Conservation (phyloP, 2,888 invertebrate species). For the Tholera decimalis region DNA sequence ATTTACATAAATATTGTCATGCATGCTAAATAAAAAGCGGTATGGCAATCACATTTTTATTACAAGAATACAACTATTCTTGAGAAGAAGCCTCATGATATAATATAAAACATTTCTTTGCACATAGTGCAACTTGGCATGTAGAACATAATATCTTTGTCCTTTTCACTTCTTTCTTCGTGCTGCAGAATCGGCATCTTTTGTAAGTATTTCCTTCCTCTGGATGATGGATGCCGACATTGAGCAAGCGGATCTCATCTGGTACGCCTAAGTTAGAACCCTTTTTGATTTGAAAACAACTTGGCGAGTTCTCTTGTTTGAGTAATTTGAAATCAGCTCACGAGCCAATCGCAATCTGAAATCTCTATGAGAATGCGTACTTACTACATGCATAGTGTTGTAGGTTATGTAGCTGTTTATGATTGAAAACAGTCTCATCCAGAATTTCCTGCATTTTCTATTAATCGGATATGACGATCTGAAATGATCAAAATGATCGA, state of each 20-base stretch:
- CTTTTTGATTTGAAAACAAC: background rate
- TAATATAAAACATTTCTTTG: too few species aligned
- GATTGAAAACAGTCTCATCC: constrained; percentile 14
- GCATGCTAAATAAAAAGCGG: too few species aligned
- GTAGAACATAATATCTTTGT: background rate
- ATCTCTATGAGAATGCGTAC: constrained; percentile 13
- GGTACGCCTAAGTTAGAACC: too few species aligned
- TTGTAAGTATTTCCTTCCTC: constrained; percentile 13
- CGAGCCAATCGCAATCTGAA: constrained; percentile 20
- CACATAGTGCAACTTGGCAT: too few species aligned
- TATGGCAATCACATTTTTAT: too few species aligned
- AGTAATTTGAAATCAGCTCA: background rate
- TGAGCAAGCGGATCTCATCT: too few species aligned
- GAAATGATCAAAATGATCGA: constrained; percentile 32
- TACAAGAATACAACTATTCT: too few species aligned
- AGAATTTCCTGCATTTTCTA: constrained; percentile 3
- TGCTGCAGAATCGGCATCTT: constrained; percentile 15
- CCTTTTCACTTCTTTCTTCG: background rate
- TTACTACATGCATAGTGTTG: constrained; percentile 8
- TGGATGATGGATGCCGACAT: background rate
- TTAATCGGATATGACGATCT: constrained; percentile 11
- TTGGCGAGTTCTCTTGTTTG: constrained; percentile 3
- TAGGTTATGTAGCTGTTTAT: constrained; percentile 3
- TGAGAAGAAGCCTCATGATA: too few species aligned
- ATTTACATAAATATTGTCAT: too few species aligned